Base-by-base conservation (phyloP, 1,140 invertebrate species). In the Diploscapter pachys region DNA sequence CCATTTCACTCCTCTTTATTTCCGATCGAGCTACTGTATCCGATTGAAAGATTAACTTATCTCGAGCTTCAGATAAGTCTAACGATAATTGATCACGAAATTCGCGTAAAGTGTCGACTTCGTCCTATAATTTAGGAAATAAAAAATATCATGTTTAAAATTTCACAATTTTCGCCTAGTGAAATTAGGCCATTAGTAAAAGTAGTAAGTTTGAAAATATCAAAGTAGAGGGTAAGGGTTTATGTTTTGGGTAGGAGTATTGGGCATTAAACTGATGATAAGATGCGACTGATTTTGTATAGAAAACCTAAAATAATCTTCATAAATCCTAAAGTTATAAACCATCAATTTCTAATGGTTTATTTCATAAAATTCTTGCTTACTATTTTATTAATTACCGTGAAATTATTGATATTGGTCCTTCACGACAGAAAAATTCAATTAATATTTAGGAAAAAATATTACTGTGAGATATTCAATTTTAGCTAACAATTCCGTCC, bases 1-100 rank as follows among this genome's bases (percentile, higher is more conserved):
- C 62, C 68, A 70, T 70, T 13, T 70, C 68, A 61, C 62, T 59
- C 2, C 59, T 61, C 51, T 70, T 70, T 8, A 59, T 59, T 70
- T 70, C 56, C 11, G 51, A 11, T 50, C 62, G 55, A 2, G 56
- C 68, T 3, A 70, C 4, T 50, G 63, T 5, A 61, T 6, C 55
- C 1, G 68, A 56, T 61, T 70, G 68, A 49, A 61, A 56, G 9
- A 48, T 70, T 5, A 70, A 13, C 31, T 61, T 70, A n/a, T 70
- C 68, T 49, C 68, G 53, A 70, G 56, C 62, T 5, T 70, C 68
- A 8, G 54, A 49, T 3, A 70, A 51, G 63, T 70, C 68, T 11
- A 52, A n/a, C 13, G 68, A 70, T 9, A 70, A 5, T 5, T 56
- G 63, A 70, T 70, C 68, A 61, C 68, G 68, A 8, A 70, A 51